Evolutionary conservation across 2,113 vertebrate species (phyloP).

Genomic region (Chinchilla lanigera): DNA sequence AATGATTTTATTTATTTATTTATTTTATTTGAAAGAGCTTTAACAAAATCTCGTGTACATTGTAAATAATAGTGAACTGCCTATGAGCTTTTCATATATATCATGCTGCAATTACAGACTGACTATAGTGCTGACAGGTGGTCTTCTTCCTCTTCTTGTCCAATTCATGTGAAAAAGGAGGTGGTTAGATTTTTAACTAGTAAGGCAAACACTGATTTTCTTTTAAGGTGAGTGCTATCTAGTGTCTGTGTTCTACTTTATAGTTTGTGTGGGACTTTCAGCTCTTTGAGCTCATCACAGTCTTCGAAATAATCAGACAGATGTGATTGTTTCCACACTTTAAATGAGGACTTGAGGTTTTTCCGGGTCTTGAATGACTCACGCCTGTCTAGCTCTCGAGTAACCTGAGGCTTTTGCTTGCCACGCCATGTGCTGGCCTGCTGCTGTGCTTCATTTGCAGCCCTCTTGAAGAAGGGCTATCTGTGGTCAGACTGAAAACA

Average conservation of each 20-base stretch:
- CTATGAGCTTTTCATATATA: neutral
- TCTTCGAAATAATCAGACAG: neutral
- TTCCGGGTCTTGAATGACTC: neutral
- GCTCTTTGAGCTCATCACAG: neutral
- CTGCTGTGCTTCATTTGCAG: neutral
- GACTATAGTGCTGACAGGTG: neutral
- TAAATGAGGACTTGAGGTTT: neutral
- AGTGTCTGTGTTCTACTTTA: neutral
- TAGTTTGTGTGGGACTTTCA: neutral
- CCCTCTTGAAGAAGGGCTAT: neutral
- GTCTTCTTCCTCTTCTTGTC: neutral
- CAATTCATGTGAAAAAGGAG: neutral
- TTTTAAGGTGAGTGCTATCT: neutral
- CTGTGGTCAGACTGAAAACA: too few species aligned
- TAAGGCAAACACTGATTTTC: neutral
- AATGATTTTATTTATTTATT: neutral
- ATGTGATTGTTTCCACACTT: neutral
- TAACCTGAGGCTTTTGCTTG: neutral
- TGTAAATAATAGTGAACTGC: neutral
- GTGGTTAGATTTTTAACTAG: neutral
- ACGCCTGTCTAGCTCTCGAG: neutral
- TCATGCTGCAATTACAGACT: neutral
- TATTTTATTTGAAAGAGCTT: conserved; percentile 31
- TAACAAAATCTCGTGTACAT: neutral
- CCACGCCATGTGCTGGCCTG: neutral